Conservation (phyloP, 2,113 vertebrate species). For the Lepisosteus oculatus region DNA sequence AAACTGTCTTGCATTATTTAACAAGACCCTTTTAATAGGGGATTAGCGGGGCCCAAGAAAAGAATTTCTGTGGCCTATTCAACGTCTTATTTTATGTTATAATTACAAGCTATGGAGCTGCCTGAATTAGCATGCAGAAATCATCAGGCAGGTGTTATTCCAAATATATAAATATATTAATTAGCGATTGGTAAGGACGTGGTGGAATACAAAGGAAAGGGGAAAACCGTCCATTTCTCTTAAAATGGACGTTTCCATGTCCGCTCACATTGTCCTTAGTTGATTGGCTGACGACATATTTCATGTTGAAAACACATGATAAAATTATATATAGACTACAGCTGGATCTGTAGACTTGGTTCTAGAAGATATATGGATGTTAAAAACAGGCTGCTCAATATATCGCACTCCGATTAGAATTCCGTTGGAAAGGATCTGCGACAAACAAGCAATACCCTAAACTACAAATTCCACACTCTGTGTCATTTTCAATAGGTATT, state of each 20-base stretch:
- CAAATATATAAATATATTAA: constrained; percentile 78
- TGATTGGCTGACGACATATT: neutral
- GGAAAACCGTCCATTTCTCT: neutral
- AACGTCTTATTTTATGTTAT: constrained; percentile 91
- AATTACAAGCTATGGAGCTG: constrained; percentile 88
- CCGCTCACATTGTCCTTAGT: constrained; percentile 1
- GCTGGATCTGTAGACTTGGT: too few relatives aligned
- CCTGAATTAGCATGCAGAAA: constrained; percentile 78
- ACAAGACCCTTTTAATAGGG: constrained; percentile 95
- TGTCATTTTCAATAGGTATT: too few relatives aligned
- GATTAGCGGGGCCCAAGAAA: constrained; percentile 90
- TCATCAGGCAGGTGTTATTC: constrained; percentile 85
- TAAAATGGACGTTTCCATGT: constrained; percentile 2
- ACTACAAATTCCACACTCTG: too few relatives aligned
- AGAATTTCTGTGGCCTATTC: constrained; percentile 82
- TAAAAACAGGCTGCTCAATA: too few relatives aligned
- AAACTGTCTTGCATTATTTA: constrained; percentile 98
- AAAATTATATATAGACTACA: too few relatives aligned
- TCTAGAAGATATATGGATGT: too few relatives aligned
- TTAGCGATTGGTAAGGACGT: constrained; percentile 65
- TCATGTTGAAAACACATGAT: too few relatives aligned
- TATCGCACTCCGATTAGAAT: too few relatives aligned
- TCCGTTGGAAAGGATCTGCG: too few relatives aligned
- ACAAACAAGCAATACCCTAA: too few relatives aligned
- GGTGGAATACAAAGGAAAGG: constrained; percentile 19